Percentiles rank a stretch among this genome's conserved stretches.
Evolutionary conservation across 2,113 vertebrate species (phyloP).

Genomic region (Pan paniscus): DNA sequence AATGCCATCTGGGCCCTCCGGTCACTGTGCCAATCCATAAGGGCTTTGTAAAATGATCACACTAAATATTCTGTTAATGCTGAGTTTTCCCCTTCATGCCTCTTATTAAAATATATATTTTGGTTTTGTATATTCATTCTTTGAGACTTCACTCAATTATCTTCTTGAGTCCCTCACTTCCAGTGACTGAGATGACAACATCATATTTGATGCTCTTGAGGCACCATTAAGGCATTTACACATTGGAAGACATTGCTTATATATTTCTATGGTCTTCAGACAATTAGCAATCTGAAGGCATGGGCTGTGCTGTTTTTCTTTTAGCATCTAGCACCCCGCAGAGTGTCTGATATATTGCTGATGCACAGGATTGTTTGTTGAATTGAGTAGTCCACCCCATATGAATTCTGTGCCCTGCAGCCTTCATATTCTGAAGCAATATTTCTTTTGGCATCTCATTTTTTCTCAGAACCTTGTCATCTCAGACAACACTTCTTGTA

Average conservation of each 20-base stretch:
- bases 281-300: neutral
- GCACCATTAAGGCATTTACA: accelerated
- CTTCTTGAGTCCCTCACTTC: neutral
- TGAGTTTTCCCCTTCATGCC: neutral
- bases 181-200: neutral
- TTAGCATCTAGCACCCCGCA: neutral
- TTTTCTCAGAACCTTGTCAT: neutral
- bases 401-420: neutral
- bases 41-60: neutral
- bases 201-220: neutral
- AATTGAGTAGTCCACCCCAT: neutral
- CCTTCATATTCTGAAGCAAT: neutral
- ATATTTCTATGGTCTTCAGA: neutral
- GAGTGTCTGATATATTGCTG: neutral
- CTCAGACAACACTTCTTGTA: neutral
- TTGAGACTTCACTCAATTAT: neutral
- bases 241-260: neutral
- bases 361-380: neutral
- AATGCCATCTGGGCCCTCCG: neutral
- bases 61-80: neutral
- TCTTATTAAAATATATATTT: neutral
- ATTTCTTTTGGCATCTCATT: neutral
- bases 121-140: neutral
- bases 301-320: neutral
- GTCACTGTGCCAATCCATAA: neutral